These are phyloP conservation scores for Odontamblyopus lacepedii DNA, from an alignment of 2,797 vertebrate species.

Conservation along the genomic window DNA sequence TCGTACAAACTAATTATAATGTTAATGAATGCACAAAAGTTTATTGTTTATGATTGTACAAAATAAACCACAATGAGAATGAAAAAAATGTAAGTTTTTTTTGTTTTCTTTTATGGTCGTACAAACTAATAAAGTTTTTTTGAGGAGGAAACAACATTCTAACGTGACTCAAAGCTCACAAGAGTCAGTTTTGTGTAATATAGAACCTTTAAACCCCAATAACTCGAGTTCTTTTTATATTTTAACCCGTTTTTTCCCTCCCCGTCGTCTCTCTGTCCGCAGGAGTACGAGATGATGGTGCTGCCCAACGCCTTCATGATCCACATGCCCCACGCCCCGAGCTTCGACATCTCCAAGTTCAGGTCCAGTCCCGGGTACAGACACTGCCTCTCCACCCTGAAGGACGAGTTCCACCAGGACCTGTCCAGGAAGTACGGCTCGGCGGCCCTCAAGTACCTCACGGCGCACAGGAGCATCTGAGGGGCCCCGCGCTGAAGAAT, in stretches of 20 bases:
- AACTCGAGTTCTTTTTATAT: too few species aligned
- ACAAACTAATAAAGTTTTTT: too few species aligned
- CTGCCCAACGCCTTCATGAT: conserved; percentile 95
- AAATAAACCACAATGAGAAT: too few species aligned
- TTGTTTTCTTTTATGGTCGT: too few species aligned
- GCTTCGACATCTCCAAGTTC: conserved; percentile 95
- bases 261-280: not conserved
- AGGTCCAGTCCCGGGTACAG: conserved; percentile 89
- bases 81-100: too few species aligned
- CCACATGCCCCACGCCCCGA: conserved; percentile 96
- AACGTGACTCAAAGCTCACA: too few species aligned
- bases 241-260: too few species aligned
- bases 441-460: conserved; percentile 95
- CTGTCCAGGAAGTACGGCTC: conserved; percentile 91
- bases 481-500: not conserved
- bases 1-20: too few species aligned
- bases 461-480: conserved; percentile 85
- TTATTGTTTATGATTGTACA: too few species aligned
- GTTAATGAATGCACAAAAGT: too few species aligned
- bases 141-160: too few species aligned
- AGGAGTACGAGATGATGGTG: conserved; percentile 93
- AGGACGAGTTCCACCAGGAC: conserved; percentile 97
- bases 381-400: conserved; percentile 87
- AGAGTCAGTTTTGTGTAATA: not conserved
- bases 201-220: too few species aligned